Base-by-base conservation (phyloP, 2,888 invertebrate genomes). In the Noctua comes region DNA sequence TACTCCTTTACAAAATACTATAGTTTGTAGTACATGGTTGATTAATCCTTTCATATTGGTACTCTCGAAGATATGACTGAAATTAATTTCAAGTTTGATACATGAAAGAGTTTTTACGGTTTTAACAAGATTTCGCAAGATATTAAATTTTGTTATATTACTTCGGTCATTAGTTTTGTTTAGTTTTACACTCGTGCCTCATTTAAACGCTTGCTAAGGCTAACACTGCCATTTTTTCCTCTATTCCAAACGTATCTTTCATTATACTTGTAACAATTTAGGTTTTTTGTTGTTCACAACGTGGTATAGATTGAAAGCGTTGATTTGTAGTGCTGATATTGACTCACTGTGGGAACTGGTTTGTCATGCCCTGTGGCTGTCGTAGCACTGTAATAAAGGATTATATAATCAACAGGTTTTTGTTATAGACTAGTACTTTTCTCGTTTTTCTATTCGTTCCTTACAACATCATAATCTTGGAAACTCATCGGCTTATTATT, bases 321-420 rank as follows among this genome's bases (percentile, higher is more conserved):
- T 78, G 80, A 77, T 85, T 83, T 79, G 70, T 83, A 79, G 70
- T 79, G 69, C 76, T 81, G 81, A 86, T 88, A 82, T 82, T 85
- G 88, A 88, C 76, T 85, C 82, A 88, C 68, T 75, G 83, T 87
- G 85, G 71, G 83, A 88, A 88, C 88, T 77, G 85, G 88, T 87
- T 88, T 86, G 72, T 73, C 69, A 81, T 80, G 79, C 87, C 73
- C 79, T 62, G 79, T 21, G 76, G 80, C 80, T 86, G 83, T 86
- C 73, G 64, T 66, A 59, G 71, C 68, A 31, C 57, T 21, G 72
- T 85, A 80, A 76, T 83, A 84, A 72, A 78, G 51, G 66, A 77
- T 88, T 88, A 85, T 85, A 65, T 86, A 88, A 87, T 78, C 68
- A 77, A 88, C 82, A 72, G 70, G 77, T 78, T 79, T 79, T 65